Evolutionary conservation across 1,140 invertebrate species (phyloP).

Genomic region (Drosophila triauraria): DNA sequence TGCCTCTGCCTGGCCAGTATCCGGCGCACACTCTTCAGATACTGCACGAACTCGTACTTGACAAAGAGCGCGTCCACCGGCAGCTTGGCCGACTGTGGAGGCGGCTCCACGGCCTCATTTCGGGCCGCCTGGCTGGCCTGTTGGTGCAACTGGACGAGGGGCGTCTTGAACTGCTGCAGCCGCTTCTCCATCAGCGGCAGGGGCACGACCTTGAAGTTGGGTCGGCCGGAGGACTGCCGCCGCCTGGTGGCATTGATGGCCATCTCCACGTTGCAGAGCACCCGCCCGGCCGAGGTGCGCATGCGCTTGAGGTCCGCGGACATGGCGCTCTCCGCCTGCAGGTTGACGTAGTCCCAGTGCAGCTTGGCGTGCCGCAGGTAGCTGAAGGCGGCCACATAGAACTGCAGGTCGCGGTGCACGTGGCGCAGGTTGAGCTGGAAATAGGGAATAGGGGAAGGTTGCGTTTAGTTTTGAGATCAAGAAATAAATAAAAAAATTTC

Average conservation of each 20-base stretch:
- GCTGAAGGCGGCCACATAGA: slow-evolving; percentile 69
- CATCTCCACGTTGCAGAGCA: slow-evolving; percentile 66
- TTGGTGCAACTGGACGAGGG: slow-evolving; percentile 39
- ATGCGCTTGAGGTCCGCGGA: slow-evolving; percentile 46
- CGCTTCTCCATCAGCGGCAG: slow-evolving; percentile 49
- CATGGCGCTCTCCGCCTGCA: slow-evolving; percentile 31
- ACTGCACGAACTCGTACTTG: slow-evolving; percentile 55
- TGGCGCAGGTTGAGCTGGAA: slow-evolving; percentile 63
- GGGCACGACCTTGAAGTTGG: slow-evolving; percentile 27
- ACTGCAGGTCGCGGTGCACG: slow-evolving; percentile 66
- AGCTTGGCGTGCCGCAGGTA: slow-evolving; percentile 63
- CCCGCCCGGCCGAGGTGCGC: slow-evolving; percentile 31
- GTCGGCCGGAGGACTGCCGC: background rate
- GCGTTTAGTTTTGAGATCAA: background rate
- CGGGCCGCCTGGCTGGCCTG: slow-evolving; percentile 45
- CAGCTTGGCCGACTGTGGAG: slow-evolving; percentile 10
- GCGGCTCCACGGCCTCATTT: background rate
- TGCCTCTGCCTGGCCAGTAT: slow-evolving; percentile 30
- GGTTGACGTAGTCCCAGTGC: slow-evolving; percentile 49
- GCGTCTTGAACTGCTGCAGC: slow-evolving; percentile 47
- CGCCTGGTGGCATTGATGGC: slow-evolving; percentile 57
- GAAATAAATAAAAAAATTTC: no score
- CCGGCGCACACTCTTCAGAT: slow-evolving; percentile 45
- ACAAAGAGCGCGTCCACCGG: slow-evolving; percentile 42
- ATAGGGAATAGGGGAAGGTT: background rate